Base-by-base conservation (phyloP, 2,888 invertebrate species). In the Diarsia mendica region DNA sequence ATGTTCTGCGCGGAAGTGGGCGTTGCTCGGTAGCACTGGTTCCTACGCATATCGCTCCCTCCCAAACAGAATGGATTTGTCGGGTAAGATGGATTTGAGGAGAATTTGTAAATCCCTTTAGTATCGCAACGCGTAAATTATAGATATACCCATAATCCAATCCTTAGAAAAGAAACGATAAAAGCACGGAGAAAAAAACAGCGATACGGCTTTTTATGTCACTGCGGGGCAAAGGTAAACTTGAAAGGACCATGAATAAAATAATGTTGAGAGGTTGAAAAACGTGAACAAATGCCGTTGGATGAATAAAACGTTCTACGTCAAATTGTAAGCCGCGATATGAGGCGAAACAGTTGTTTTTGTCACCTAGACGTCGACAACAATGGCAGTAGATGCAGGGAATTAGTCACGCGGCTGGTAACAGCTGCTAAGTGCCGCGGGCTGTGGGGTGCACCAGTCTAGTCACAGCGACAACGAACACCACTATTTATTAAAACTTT, bases 261-360 rank as follows among this genome's bases (percentile, higher is more conserved):
- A 84, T 85, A 87, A 80, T 77, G 77, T 80, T 77, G 74, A 80
- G 73, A 75, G 77, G 71, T 85, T 80, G 84, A 85, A 89, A 87
- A 88, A 85, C 78, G 79, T 70, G 85, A 91, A 89, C 88, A 91
- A 90, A 87, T 87, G 85, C 75, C 72, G 81, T 83, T 72, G 79
- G 81, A 82, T 82, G 80, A 87, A 88, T 89, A 88, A 89, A 90
- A 85, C 86, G 87, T 84, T 90, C 75, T 82, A 87, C 87, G 87
- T 89, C 85, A 87, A 89, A 89, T 88, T 89, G 88, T 87, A 87
- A 80, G 79, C 85, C 84, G 80, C 88, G 86, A 88, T 90, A 90
- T 88, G 86, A 87, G 70, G 73, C 70, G 84, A 82, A 90, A 85
- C 87, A 87, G 90, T 90, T 91, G 89, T 90, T 91, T 89, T 90